These are phyloP conservation scores for Carposina sasakii DNA, from an alignment of 1,140 invertebrate species.

Conservation along the genomic window DNA sequence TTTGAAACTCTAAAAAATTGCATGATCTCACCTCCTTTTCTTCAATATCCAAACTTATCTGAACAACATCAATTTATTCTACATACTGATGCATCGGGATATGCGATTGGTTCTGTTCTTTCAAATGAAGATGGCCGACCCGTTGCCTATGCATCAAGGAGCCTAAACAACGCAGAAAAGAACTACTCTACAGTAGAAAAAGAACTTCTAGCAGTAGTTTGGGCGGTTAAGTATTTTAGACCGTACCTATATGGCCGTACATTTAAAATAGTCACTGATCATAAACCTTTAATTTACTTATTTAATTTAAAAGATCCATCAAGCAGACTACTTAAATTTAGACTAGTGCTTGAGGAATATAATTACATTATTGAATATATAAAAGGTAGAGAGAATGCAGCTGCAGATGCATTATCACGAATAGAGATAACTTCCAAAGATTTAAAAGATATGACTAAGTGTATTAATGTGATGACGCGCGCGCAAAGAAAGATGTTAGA, in stretches of 20 bases:
- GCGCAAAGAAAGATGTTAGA: neutral
- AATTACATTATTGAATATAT: slow-evolving; percentile 18
- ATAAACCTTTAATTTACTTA: neutral
- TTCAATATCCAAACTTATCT: neutral
- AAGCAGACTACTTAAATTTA: slow-evolving; percentile 8
- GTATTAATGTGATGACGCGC: neutral
- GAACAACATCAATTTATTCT: neutral
- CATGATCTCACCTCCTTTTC: neutral
- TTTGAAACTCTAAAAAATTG: neutral
- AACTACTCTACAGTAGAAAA: neutral
- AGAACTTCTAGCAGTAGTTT: neutral
- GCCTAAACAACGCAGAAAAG: neutral
- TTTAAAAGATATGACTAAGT: slow-evolving; percentile 12
- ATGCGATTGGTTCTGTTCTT: neutral
- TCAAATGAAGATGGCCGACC: neutral
- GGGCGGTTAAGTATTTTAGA: neutral
- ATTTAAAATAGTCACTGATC: neutral
- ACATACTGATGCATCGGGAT: neutral
- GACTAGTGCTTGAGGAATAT: slow-evolving; percentile 14
- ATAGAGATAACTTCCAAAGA: neutral
- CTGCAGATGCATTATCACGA: slow-evolving; percentile 22
- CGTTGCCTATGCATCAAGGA: neutral
- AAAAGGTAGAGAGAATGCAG: slow-evolving; percentile 19
- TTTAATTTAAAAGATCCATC: neutral
- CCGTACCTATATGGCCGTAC: neutral